A percentile compares a stretch with the other conserved stretches of the same genome.
These are phyloP conservation scores for Amphiprion percula DNA, from an alignment of 2,113 vertebrate species.

Conservation along the genomic window DNA sequence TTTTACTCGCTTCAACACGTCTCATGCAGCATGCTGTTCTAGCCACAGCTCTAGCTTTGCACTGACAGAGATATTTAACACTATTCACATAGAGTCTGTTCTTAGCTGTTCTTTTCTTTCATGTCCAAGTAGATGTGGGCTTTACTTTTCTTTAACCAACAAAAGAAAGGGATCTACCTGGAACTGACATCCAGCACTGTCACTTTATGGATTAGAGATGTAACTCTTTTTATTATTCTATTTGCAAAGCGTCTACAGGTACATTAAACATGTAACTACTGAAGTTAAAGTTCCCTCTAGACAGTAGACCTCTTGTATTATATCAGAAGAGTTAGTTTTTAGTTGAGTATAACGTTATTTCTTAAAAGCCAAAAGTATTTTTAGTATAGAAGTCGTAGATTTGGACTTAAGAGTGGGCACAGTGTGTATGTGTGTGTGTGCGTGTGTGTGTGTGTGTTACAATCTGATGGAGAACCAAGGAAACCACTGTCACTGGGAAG, in stretches of 20 bases:
- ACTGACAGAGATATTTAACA: slow-evolving; percentile 63
- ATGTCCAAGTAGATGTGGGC: slow-evolving; percentile 31
- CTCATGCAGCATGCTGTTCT: slow-evolving; percentile 64
- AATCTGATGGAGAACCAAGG: slow-evolving; percentile 61
- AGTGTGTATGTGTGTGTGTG: slow-evolving; percentile 21
- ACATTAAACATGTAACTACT: slow-evolving; percentile 66
- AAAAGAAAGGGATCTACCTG: slow-evolving; percentile 60
- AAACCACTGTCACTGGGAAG: slow-evolving; percentile 65
- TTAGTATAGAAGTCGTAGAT: slow-evolving; percentile 62
- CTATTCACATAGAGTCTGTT: slow-evolving; percentile 48
- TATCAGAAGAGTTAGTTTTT: slow-evolving; percentile 57
- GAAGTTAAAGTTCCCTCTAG: slow-evolving; percentile 54
- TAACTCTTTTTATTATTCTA: slow-evolving; percentile 30
- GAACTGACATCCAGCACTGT: slow-evolving; percentile 73
- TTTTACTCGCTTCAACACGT: slow-evolving; percentile 36
- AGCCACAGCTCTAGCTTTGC: slow-evolving; percentile 58
- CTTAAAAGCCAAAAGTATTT: slow-evolving; percentile 77
- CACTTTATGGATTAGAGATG: slow-evolving; percentile 76
- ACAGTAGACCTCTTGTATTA: slow-evolving; percentile 22
- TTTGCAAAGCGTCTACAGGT: slow-evolving; percentile 56
- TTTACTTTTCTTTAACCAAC: slow-evolving; percentile 25
- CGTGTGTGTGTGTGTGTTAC: slow-evolving; percentile 20
- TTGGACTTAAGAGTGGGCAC: slow-evolving; percentile 33
- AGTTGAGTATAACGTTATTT: slow-evolving; percentile 60
- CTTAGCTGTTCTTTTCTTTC: slow-evolving; percentile 32